A percentile compares a stretch with the other conserved stretches of the same genome.
Conservation (phyloP, 2,797 vertebrate species). For the Pelodytes ibericus region DNA sequence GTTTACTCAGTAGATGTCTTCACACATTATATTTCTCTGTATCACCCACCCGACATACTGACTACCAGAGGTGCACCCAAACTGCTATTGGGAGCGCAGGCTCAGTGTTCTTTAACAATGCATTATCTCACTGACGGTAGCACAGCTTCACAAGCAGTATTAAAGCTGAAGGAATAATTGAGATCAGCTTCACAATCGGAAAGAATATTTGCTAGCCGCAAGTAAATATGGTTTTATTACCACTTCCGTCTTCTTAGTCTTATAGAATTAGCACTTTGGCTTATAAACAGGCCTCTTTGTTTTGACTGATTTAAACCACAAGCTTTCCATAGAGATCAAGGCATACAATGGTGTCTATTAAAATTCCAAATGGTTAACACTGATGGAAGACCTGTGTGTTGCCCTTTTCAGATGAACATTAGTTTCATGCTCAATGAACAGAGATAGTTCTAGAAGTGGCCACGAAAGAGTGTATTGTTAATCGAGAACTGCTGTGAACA, state of each 20-base stretch:
- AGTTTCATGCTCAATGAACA: neutral
- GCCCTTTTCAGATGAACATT: neutral
- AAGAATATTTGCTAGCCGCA: neutral
- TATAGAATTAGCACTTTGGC: neutral
- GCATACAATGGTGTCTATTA: neutral
- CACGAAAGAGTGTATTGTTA: neutral
- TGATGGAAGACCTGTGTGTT: neutral
- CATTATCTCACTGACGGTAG: neutral
- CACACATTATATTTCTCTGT: neutral
- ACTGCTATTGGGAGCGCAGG: neutral
- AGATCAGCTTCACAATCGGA: neutral
- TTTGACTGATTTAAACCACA: neutral
- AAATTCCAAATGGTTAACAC: neutral
- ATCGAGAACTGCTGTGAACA: neutral
- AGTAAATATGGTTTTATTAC: neutral
- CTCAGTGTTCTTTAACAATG: neutral
- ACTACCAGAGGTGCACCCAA: neutral
- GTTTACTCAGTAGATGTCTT: slow-evolving; percentile 10
- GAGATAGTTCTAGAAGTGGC: neutral
- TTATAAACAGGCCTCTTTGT: neutral
- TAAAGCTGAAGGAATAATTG: neutral
- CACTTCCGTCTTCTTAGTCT: neutral
- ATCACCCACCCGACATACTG: slow-evolving; percentile 6
- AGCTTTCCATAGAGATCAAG: neutral
- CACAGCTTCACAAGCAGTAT: slow-evolving; percentile 5